phyloP scores from a whole-genome alignment of 2,113 vertebrate species.

The Prolemur simus region DNA sequence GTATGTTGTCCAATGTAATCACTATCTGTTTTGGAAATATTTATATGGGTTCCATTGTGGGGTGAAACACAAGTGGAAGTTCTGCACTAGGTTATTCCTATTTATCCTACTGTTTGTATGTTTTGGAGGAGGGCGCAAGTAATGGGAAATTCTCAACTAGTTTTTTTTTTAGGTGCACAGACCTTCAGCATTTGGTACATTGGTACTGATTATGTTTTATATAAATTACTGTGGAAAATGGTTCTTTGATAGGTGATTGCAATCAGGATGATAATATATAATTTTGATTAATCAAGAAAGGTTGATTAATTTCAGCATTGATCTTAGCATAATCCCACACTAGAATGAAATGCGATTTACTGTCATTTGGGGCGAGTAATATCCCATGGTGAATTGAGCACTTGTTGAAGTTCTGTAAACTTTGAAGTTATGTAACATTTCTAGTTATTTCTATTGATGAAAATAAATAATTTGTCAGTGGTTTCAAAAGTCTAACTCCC shows the following conservation, averaged over 20 bases:
- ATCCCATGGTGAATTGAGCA: conserved; percentile 37
- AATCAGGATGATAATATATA: conserved; percentile 86
- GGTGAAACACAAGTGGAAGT: not conserved
- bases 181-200: conserved; percentile 68
- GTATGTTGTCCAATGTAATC: not conserved
- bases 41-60: not conserved
- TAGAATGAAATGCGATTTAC: conserved; percentile 72
- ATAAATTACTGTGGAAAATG: conserved; percentile 80
- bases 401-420: conserved; percentile 54
- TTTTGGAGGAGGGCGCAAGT: not conserved
- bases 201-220: conserved; percentile 79
- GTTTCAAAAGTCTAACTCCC: not conserved
- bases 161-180: conserved; percentile 46
- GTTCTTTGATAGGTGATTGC: conserved; percentile 86
- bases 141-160: conserved; percentile 32
- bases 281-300: conserved; percentile 87
- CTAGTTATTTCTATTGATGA: not conserved
- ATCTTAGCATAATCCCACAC: conserved; percentile 74
- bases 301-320: conserved; percentile 86
- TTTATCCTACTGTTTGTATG: not conserved
- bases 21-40: not conserved
- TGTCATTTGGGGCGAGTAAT: conserved; percentile 69
- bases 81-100: not conserved
- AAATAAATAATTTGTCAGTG: not conserved
- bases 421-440: conserved; percentile 61